phyloP scores from a whole-genome alignment of 2,797 vertebrate genomes.

The Hylomyscus alleni region DNA sequence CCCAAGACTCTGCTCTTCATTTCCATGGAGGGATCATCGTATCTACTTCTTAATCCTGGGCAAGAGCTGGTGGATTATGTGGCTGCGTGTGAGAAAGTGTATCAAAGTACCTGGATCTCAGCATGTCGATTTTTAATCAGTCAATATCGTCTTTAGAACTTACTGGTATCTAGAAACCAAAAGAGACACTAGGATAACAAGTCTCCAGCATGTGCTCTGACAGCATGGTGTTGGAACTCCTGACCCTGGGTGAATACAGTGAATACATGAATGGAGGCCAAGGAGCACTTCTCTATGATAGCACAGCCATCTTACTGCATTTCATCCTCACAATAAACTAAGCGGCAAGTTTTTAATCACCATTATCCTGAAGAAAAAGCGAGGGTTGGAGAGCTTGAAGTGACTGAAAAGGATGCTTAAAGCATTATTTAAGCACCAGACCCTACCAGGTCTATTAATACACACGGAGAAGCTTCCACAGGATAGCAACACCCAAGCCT shows the following conservation, averaged over 20 bases:
- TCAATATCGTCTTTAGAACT: background rate
- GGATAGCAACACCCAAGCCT: conserved; percentile 55
- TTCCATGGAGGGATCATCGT: background rate
- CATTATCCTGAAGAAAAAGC: background rate
- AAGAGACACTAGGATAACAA: background rate
- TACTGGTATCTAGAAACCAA: background rate
- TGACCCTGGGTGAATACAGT: background rate
- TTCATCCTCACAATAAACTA: background rate
- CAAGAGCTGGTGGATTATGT: background rate
- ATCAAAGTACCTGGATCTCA: background rate
- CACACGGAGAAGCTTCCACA: background rate
- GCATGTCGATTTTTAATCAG: background rate
- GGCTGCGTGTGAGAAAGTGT: background rate
- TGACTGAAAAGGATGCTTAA: background rate
- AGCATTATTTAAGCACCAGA: background rate
- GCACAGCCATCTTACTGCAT: rapidly evolving
- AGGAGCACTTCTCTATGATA: rapidly evolving
- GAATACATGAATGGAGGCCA: background rate
- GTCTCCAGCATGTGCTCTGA: too few relatives aligned
- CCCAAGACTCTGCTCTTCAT: background rate
- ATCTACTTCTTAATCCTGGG: background rate
- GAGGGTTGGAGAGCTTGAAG: background rate
- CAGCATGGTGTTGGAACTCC: background rate
- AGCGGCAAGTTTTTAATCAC: background rate
- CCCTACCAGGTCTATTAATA: conserved; percentile 60